These are phyloP conservation scores for Odontophorus gujanensis DNA, from an alignment of 2,113 vertebrate genomes.

Conservation along the genomic window DNA sequence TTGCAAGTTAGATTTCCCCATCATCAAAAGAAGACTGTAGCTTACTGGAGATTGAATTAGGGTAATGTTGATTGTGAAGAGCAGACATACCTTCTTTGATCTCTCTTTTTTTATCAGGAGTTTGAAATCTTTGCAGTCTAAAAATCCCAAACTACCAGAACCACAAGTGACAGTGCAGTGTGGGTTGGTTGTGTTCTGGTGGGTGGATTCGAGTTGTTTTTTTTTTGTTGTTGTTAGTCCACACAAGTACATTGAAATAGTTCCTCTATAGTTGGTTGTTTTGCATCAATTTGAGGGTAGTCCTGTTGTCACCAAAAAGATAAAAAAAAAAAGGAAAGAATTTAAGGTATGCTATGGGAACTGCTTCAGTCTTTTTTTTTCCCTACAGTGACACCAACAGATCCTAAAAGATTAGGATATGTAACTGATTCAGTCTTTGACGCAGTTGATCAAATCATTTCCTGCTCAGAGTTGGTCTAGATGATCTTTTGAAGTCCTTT, in stretches of 20 bases:
- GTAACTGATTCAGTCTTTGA: no score
- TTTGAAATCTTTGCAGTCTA: background rate
- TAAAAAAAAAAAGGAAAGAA: no score
- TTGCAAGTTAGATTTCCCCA: conserved; percentile 28
- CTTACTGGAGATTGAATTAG: background rate
- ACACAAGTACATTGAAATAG: background rate
- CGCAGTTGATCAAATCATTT: no score
- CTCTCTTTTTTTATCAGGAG: background rate
- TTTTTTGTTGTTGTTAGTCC: background rate
- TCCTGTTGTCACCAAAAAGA: background rate
- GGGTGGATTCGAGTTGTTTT: background rate
- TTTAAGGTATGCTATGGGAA: background rate
- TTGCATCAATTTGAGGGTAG: background rate
- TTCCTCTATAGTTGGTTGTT: background rate
- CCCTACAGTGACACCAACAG: background rate
- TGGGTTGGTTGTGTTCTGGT: background rate
- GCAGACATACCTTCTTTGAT: background rate
- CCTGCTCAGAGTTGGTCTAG: no score
- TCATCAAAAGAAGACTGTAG: conserved; percentile 33
- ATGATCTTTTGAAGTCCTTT: no score
- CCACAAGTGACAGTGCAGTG: rapidly evolving
- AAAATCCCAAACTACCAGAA: background rate
- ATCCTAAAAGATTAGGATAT: background rate
- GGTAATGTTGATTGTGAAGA: background rate
- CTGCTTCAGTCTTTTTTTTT: background rate